phyloP scores from a whole-genome alignment of 2,888 invertebrate genomes.

The Pantelozetes paolii region DNA sequence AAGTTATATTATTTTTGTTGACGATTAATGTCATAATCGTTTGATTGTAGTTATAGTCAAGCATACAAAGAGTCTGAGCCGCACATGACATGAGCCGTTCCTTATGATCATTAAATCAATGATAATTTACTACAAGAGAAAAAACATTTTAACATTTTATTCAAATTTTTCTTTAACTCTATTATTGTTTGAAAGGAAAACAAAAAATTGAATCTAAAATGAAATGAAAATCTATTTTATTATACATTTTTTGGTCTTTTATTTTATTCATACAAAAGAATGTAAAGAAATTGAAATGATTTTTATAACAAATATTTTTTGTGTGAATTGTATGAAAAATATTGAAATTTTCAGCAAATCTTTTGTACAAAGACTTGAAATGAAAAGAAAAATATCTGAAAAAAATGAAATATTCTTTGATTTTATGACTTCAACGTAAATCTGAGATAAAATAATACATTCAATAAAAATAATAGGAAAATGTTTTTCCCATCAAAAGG shows the following conservation, averaged over 20 bases:
- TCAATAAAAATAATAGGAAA: constrained; percentile 2
- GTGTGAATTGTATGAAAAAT: background rate
- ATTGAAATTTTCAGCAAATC: background rate
- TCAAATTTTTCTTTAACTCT: background rate
- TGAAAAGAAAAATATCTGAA: background rate
- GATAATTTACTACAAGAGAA: background rate
- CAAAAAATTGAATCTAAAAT: no score
- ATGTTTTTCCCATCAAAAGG: background rate
- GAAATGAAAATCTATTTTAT: background rate
- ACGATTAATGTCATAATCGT: background rate
- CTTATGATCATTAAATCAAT: background rate
- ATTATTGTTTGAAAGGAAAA: background rate
- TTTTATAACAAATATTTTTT: background rate
- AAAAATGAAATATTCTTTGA: constrained; percentile 4
- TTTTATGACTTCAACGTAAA: background rate
- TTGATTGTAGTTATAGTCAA: background rate
- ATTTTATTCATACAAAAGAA: background rate
- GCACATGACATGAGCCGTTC: background rate
- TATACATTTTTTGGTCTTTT: background rate
- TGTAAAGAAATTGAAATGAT: background rate
- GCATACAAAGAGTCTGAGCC: background rate
- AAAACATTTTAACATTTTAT: constrained; percentile 6
- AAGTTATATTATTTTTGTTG: background rate
- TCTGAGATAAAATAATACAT: constrained; percentile 6
- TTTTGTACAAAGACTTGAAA: background rate